A percentile compares a stretch with the other conserved stretches of the same genome.
phyloP scores from a whole-genome alignment of 2,888 invertebrate genomes.

The Seladonia tumulorum region DNA sequence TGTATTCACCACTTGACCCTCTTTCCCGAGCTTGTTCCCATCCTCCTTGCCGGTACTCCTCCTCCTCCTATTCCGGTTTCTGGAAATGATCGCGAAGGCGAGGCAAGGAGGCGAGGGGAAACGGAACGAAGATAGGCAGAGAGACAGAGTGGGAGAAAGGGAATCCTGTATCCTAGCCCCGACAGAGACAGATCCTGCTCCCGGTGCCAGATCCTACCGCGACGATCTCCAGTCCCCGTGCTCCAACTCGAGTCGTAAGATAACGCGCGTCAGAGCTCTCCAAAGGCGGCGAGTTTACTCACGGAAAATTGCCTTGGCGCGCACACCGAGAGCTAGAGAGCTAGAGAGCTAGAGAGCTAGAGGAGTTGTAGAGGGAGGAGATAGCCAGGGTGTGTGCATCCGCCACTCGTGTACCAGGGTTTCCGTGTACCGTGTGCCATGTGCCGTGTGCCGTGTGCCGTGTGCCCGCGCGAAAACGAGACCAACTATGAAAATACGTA shows the following conservation, averaged over 20 bases:
- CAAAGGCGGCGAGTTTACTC: conserved; percentile 68
- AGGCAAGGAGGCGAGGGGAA: not conserved
- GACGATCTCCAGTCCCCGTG: conserved; percentile 37
- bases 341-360: not conserved
- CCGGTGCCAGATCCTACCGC: conserved; percentile 53
- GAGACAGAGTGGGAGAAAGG: not conserved
- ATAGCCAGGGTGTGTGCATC: not conserved
- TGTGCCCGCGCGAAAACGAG: conserved; percentile 3
- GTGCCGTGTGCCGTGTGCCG: not conserved
- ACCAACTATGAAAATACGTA: not conserved
- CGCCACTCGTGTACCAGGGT: not conserved
- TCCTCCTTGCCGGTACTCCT: conserved; percentile 4
- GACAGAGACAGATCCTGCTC: conserved; percentile 61
- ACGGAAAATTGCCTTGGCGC: conserved; percentile 68
- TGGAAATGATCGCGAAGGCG: conserved; percentile 42
- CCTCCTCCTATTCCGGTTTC: conserved; percentile 31
- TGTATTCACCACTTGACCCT: conserved; percentile 51
- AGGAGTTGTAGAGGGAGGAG: not conserved
- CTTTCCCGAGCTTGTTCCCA: conserved; percentile 4
- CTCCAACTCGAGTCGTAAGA: conserved; percentile 55
- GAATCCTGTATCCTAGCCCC: conserved; percentile 55
- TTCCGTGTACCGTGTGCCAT: not conserved
- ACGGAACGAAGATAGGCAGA: not conserved
- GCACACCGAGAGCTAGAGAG: conserved; percentile 17
- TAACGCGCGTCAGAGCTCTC: conserved; percentile 64